Evolutionary conservation across 92 coral and sea anemone genomes (phyloP).

Genomic region (Porites cylindrica): DNA sequence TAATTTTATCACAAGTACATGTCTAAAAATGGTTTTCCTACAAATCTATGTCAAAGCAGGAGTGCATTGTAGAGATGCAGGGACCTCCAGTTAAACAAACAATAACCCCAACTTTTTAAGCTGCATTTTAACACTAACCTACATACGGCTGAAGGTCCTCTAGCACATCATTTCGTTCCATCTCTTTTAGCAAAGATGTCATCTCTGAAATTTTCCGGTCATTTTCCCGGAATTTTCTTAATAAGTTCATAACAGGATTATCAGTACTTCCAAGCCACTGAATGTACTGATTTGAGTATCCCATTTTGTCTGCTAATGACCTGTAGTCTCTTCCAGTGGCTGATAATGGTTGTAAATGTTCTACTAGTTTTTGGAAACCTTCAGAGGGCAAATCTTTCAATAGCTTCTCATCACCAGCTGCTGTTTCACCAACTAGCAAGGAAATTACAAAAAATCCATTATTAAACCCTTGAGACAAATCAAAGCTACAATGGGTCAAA

Average conservation of each 20-base stretch:
- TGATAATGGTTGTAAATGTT: slow-evolving; percentile 53
- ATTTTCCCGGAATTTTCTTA: slow-evolving; percentile 45
- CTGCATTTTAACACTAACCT: slow-evolving; percentile 51
- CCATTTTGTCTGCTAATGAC: slow-evolving; percentile 74
- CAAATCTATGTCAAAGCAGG: too few species aligned
- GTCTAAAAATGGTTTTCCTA: too few species aligned
- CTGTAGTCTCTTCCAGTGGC: slow-evolving; percentile 68
- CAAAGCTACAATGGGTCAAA: too few species aligned
- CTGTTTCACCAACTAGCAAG: background rate
- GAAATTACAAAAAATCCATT: too few species aligned
- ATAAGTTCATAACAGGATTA: slow-evolving; percentile 70
- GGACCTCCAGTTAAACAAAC: too few species aligned
- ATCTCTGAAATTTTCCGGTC: slow-evolving; percentile 55
- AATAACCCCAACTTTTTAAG: too few species aligned
- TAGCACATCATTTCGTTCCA: slow-evolving; percentile 75
- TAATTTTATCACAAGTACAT: too few species aligned
- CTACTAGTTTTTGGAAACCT: slow-evolving; percentile 57
- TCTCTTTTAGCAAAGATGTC: slow-evolving; percentile 57
- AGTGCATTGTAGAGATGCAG: too few species aligned
- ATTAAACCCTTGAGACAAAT: too few species aligned
- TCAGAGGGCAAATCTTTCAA: slow-evolving; percentile 72
- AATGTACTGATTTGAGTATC: slow-evolving; percentile 64
- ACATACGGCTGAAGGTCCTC: slow-evolving; percentile 73
- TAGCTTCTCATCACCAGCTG: slow-evolving; percentile 42
- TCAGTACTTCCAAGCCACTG: slow-evolving; percentile 42